Evolutionary conservation across 2,797 vertebrate species (phyloP), one percentile per base, ranked within the genome.

Genomic region (Crocidura indochinensis): DNA sequence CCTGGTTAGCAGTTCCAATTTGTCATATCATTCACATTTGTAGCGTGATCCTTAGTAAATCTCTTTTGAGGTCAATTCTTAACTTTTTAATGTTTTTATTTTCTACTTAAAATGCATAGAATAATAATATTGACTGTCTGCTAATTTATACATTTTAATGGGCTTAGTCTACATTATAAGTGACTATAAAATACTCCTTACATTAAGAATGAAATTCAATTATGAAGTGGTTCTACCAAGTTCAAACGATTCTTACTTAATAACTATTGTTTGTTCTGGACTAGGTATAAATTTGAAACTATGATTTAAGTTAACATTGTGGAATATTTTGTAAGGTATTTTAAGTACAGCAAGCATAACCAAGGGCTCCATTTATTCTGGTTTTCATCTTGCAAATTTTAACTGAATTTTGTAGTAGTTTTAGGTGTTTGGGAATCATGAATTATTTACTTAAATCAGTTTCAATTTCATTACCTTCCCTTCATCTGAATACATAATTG

Each of bases 401-500:
- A 91, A 71, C 51, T 90, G 85, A 92, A 91, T 95, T 87, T 93
- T 87, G 27, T 74, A 89, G 64, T 76, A 67, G 27, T 51, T 67
- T 84, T 84, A 76, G 47, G 44, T 77, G 68, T 91, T 90, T 77
- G 77, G 69, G 62, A 87, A 81, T 82, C 73, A 84, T 75, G 67
- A 93, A 94, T 90, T 74, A 94, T 92, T 91, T 74, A 72, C 77
- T 91, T 91, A 85, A 88, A 91, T 93, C 81, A 92, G 69, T 84
- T 92, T 92, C 89, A 82, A 90, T 92, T 83, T 91, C 77, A 76
- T 90, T 94, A 90, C 67, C 67, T 84, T 95, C 94, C 67, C 64
- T 27, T 91, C 73, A 83, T 94, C 77, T 86, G 67, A 94, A 90
- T 78, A 49, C 71, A 65, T 84, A 85, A 90, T 93, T 88, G 74